Evolutionary conservation across 1,140 invertebrate genomes (phyloP).

Genomic region (Zaprionus inermis): DNA sequence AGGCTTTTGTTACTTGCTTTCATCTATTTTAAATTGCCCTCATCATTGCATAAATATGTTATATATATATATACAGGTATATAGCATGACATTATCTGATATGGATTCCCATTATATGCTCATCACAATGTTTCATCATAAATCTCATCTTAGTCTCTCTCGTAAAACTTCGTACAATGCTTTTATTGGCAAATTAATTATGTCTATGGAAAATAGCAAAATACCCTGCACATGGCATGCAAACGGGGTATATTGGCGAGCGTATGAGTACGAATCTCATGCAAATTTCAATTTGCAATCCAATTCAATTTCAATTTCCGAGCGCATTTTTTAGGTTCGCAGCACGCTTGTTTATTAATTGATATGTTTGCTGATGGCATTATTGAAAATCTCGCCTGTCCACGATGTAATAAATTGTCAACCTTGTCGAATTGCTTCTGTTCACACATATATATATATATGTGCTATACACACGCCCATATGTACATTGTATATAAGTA

Average conservation of each 20-base stretch:
- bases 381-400: slow-evolving; percentile 11
- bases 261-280: too few relatives aligned
- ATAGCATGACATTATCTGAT: background rate
- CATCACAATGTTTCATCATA: slow-evolving; percentile 1
- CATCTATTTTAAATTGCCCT: too few relatives aligned
- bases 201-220: background rate
- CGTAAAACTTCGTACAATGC: background rate
- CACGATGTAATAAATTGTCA: slow-evolving; percentile 18
- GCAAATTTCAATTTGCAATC: too few relatives aligned
- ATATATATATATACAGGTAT: background rate
- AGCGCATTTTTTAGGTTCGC: background rate
- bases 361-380: slow-evolving; percentile 15
- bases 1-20: too few relatives aligned
- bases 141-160: background rate
- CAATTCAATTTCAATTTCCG: background rate
- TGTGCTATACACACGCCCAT: background rate
- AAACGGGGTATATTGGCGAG: background rate
- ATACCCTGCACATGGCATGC: background rate
- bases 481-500: background rate
- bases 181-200: slow-evolving; percentile 12
- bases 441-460: background rate
- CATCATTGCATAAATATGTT: background rate
- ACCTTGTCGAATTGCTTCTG: slow-evolving; percentile 7
- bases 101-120: background rate
- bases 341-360: background rate